Evolutionary conservation across 2,888 invertebrate genomes (phyloP), one percentile per base, ranked within the genome.

Genomic region (Ochlodes sylvanus): DNA sequence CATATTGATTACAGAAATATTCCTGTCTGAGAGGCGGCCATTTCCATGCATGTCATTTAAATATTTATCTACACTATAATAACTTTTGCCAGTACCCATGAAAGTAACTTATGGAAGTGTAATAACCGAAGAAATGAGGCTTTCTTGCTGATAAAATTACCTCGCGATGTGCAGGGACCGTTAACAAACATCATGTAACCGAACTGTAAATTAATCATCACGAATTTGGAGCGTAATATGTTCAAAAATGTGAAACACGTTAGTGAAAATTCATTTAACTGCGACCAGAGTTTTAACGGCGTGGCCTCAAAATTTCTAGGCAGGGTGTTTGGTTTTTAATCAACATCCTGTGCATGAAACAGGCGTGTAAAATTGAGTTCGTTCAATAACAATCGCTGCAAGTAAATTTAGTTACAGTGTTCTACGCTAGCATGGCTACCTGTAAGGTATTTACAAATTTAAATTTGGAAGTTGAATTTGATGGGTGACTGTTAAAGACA

Each of bases 191-290:
- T n/a, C 27, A 54, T 54, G 54, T 52, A 47, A 50, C 34, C 62
- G 19, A 62, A 62, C 38, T 17, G 38, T 38, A 62, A 62, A 62
- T 52, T 62, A 52, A 62, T 61, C 34, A 62, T 38, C 50, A 38
- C 4, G 10, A 19, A 50, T 50, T n/a, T 54, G 54, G 32, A 6
- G n/a, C n/a, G 54, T 3, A 32, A 54, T 54, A n/a, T 32, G 54
- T 32, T 54, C 54, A 27, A 54, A 54, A 54, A 54, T 54, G 54
- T 54, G 14, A n/a, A 54, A 27, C 27, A 32, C 27, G 32, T 54
- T 32, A 27, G 32, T 54, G 54, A 54, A 54, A 54, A 54, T 50
- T 50, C 50, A 17, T 54, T 54, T 32, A 54, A 54, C n/a, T 32
- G 54, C 7, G 27, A 32, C 6, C 54, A 19, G 52, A 52, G 32